These are phyloP conservation scores for Tiliacea aurago DNA, from an alignment of 2,888 invertebrate genomes.

Conservation along the genomic window DNA sequence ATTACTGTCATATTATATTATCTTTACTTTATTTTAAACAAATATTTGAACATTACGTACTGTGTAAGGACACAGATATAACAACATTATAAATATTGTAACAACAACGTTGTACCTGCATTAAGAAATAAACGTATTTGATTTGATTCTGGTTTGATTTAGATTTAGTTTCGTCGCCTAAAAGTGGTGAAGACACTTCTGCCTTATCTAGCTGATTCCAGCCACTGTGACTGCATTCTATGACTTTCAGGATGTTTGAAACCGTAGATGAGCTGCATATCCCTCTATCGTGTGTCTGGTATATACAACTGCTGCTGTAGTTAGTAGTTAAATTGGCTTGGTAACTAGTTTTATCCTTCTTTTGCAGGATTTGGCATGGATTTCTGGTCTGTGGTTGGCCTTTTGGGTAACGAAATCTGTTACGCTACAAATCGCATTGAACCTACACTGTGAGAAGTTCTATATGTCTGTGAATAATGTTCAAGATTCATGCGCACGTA, in stretches of 20 bases:
- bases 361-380: background rate
- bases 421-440: background rate
- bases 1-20: background rate
- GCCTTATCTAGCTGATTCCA: background rate
- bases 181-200: background rate
- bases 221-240: background rate
- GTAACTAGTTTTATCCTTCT: no score
- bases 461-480: background rate
- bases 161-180: no score
- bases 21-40: background rate
- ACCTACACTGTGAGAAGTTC: background rate
- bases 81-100: no score
- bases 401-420: background rate
- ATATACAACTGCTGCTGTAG: no score
- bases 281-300: background rate
- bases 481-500: slow-evolving; percentile 8
- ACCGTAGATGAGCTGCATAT: no score
- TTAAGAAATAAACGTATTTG: no score
- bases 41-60: background rate
- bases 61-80: no score
- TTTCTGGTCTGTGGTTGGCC: background rate
- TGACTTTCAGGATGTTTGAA: background rate
- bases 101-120: no score
- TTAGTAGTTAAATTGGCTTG: no score
- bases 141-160: no score